Percentiles rank a stretch among this genome's conserved stretches.
Evolutionary conservation across 2,113 vertebrate species (phyloP).

Genomic region (Enhydra lutris): DNA sequence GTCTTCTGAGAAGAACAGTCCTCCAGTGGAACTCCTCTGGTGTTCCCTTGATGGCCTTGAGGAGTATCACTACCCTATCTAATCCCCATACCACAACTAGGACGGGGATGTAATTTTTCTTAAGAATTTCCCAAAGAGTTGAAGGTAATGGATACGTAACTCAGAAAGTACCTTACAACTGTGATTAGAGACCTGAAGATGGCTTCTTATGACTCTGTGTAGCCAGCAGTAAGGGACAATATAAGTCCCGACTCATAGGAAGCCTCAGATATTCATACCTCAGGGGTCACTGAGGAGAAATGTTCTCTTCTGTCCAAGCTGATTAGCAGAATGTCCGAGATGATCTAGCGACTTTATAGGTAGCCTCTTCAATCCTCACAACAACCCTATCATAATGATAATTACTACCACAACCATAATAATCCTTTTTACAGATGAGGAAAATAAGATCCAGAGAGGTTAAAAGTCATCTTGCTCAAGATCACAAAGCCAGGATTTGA

Average conservation of each 20-base stretch:
- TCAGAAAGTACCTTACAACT: background rate
- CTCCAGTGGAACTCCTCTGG: fast-evolving
- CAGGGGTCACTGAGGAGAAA: background rate
- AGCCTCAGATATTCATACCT: background rate
- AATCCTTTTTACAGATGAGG: background rate
- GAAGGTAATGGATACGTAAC: background rate
- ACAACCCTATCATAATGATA: background rate
- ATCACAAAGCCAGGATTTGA: background rate
- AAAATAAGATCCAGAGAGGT: background rate
- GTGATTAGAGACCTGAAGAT: background rate
- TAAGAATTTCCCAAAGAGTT: background rate
- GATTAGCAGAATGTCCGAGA: background rate
- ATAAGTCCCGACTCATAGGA: background rate
- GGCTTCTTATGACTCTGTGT: background rate
- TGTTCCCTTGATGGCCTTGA: fast-evolving
- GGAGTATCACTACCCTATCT: background rate
- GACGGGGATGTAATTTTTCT: background rate
- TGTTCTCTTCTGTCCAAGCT: background rate
- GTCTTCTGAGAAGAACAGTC: background rate
- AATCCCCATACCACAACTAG: background rate
- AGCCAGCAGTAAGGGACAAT: background rate
- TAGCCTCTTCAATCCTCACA: background rate
- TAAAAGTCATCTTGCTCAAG: background rate
- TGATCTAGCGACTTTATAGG: background rate
- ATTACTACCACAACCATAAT: background rate